Evolutionary conservation across 2,888 invertebrate genomes (phyloP), one percentile per base, ranked within the genome.

Genomic region (Callosobruchus maculatus): DNA sequence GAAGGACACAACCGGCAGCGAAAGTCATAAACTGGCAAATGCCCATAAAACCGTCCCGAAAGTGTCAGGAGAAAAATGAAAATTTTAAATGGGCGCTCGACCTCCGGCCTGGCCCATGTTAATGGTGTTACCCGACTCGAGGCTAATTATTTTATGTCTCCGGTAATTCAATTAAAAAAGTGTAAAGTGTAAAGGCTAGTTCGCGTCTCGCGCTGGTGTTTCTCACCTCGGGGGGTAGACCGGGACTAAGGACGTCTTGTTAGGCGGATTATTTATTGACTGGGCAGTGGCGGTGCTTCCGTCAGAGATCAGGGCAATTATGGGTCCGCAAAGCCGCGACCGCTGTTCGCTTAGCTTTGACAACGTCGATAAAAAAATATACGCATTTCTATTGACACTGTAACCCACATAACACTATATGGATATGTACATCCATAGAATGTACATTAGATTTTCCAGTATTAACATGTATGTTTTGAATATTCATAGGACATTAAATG

Each of bases 231-330:
- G 87, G 87, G 86, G 86, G 87, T 85, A 86, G 85, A 18, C 13
- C 84, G 84, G 82, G 85, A 85, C 84, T 85, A 86, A 86, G 85
- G 85, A 85, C 86, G 84, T 86, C 86, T 86, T 86, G 87, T 87
- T 87, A 86, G 85, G 85, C 84, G 49, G 5, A 18, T 49, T 49
- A 49, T 49, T 49, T 49, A 49, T 49, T 13, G 49, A 18, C 18
- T 18, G 13, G 49, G 49, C 49, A 49, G 49, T 49, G 49, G 49
- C 49, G 49, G 49, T 26, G 26, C 26, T 7, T 26, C 26, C 26
- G 26, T 26, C 26, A 26, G 7, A 26, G 26, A 26, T 26, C 26
- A 26, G 26, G 7, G n/a, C n/a, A n/a, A n/a, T n/a, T n/a, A n/a
- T n/a, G n/a, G n/a, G n/a, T n/a, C n/a, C n/a, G n/a, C n/a, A n/a